phyloP scores from a whole-genome alignment of 1,140 invertebrate species.

The Rhagoletis pomonella region DNA sequence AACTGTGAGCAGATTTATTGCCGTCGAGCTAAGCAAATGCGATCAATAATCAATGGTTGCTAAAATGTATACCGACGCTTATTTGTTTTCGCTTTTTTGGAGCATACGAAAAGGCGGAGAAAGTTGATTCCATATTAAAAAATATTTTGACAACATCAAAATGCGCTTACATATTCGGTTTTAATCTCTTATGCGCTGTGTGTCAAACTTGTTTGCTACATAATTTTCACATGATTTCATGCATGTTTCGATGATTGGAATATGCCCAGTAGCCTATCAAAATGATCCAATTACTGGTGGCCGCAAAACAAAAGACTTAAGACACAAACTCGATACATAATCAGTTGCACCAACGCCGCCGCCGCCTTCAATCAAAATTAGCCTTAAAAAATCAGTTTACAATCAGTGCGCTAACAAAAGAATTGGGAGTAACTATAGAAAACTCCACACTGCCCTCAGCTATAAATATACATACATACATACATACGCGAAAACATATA shows the following conservation, averaged over 20 bases:
- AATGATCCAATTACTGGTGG: neutral
- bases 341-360: neutral
- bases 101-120: no score
- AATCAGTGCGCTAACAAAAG: neutral
- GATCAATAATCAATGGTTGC: neutral
- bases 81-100: neutral
- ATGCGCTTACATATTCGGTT: neutral
- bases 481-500: neutral
- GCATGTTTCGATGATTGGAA: neutral
- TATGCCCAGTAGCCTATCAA: conserved; percentile 42
- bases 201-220: neutral
- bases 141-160: no score
- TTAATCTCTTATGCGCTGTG: neutral
- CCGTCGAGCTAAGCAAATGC: neutral
- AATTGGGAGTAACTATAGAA: neutral
- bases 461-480: neutral
- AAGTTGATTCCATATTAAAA: no score
- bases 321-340: conserved; percentile 23
- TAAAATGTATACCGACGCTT: neutral
- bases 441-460: neutral
- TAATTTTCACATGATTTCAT: conserved; percentile 21
- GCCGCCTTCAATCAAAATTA: conserved; percentile 14
- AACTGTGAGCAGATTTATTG: neutral
- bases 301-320: neutral
- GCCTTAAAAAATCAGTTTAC: conserved; percentile 17